Evolutionary conservation across 2,888 invertebrate genomes (phyloP), one percentile per base, ranked within the genome.

Genomic region (Patella depressa): DNA sequence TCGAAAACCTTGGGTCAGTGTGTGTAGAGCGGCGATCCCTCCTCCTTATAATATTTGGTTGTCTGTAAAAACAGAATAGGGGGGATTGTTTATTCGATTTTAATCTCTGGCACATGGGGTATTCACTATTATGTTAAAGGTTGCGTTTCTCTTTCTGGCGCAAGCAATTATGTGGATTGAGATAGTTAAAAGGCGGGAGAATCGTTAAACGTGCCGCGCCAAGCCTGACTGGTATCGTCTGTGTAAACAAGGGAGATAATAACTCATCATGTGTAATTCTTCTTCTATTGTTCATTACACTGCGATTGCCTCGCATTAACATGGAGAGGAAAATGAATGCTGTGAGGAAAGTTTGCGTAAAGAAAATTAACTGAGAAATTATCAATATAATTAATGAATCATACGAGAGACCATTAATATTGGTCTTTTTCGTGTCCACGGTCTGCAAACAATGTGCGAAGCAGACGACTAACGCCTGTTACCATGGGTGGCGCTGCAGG

Each of bases 321-420:
- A 59, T 19, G 59, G 70, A 75, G 70, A 75, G 69, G 69, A 70
- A 75, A 75, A 75, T 75, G 75, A 70, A 54, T 53, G 54, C 70
- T 70, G 75, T 75, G 54, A 75, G 70, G 75, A 75, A 53, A 69
- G 75, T 75, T 75, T 75, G 75, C 75, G 75, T 75, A 75, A 75
- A 75, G 75, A 76, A 59, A 72, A 76, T 76, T 76, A 76, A 76
- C 65, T 72, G 72, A 71, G 72, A 72, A 72, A 76, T 76, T 72
- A 76, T 76, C 76, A 76, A 76, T 76, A 76, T 72, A 72, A 76
- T 72, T 76, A 76, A 76, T 76, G 76, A 76, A 72, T 76, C 76
- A 76, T 71, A 72, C 76, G 15, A 53, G 70, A 59, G 59, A 59
- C 59, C 59, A 59, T 59, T 59, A 59, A 59, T n/a, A 19, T 19